phyloP scores from a whole-genome alignment of 1,140 invertebrate species.

The Ceratoteleas bidentatus region DNA sequence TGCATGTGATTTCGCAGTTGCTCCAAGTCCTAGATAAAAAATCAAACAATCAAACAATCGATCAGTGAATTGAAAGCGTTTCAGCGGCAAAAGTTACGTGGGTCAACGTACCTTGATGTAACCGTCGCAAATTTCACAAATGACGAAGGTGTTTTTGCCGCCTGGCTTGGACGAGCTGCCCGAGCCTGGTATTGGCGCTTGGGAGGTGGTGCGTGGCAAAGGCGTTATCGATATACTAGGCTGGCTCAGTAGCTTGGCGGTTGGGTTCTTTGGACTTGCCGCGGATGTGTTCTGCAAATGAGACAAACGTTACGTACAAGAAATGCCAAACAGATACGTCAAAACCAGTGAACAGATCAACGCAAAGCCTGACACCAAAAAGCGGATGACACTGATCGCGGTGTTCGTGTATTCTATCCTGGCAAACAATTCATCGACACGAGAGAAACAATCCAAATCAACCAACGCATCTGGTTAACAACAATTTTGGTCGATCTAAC shows the following conservation, averaged over 20 bases:
- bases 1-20: too few species aligned
- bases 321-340: not conserved
- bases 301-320: conserved; percentile 11
- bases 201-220: conserved; percentile 85
- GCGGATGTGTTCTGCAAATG: conserved; percentile 81
- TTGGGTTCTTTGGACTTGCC: conserved; percentile 79
- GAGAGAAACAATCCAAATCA: not conserved
- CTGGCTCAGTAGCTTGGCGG: conserved; percentile 84
- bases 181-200: conserved; percentile 77
- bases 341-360: conserved; percentile 4
- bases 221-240: conserved; percentile 96
- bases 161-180: conserved; percentile 80
- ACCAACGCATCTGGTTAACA: not conserved
- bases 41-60: too few species aligned
- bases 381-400: conserved; percentile 18
- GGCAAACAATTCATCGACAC: not conserved
- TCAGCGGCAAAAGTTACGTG: too few species aligned
- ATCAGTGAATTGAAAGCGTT: too few species aligned
- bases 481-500: not conserved
- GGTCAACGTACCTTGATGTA: conserved; percentile 88
- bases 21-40: too few species aligned
- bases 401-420: conserved; percentile 8
- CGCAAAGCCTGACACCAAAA: conserved; percentile 36
- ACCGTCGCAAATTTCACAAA: conserved; percentile 97
- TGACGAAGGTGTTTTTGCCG: conserved; percentile 91